phyloP scores from a whole-genome alignment of 2,888 invertebrate genomes.

The Sinopyrophorus schimmeli region DNA sequence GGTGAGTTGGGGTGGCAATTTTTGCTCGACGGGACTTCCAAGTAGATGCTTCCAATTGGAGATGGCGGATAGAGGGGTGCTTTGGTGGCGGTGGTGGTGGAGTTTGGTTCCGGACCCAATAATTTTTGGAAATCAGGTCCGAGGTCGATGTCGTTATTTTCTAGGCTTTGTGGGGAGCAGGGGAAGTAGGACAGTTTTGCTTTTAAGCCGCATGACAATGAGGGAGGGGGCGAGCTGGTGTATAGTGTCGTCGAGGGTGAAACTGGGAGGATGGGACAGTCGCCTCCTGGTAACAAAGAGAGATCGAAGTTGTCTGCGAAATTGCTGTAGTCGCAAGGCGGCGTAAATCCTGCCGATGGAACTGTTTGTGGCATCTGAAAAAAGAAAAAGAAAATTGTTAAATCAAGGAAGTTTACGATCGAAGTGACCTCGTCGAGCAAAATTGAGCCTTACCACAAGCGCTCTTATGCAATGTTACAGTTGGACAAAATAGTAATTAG shows the following conservation, averaged over 20 bases:
- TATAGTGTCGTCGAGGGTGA: constrained; percentile 57
- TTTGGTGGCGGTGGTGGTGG: constrained; percentile 18
- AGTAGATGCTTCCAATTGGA: constrained; percentile 43
- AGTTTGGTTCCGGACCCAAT: constrained; percentile 41
- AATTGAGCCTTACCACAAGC: background rate
- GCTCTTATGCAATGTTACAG: constrained; percentile 1
- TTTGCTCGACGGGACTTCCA: constrained; percentile 53
- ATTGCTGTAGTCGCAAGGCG: constrained; percentile 67
- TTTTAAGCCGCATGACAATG: constrained; percentile 53
- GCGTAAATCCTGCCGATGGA: constrained; percentile 75
- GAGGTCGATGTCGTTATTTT: constrained; percentile 43
- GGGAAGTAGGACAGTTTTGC: constrained; percentile 51
- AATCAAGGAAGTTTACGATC: constrained; percentile 8
- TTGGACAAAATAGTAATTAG: constrained; percentile 4
- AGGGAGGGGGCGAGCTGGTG: constrained; percentile 53
- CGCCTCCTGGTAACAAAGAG: constrained; percentile 69
- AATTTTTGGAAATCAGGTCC: constrained; percentile 53
- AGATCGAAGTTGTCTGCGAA: constrained; percentile 71
- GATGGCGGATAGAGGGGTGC: constrained; percentile 29
- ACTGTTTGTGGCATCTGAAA: constrained; percentile 84
- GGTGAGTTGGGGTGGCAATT: constrained; percentile 46
- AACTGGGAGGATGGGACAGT: constrained; percentile 56
- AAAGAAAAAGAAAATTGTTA: constrained; percentile 31
- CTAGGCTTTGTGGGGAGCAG: constrained; percentile 43
- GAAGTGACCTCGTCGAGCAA: constrained; percentile 9